phyloP scores from a whole-genome alignment of 2,113 vertebrate species.

The Triplophysa dalaica region DNA sequence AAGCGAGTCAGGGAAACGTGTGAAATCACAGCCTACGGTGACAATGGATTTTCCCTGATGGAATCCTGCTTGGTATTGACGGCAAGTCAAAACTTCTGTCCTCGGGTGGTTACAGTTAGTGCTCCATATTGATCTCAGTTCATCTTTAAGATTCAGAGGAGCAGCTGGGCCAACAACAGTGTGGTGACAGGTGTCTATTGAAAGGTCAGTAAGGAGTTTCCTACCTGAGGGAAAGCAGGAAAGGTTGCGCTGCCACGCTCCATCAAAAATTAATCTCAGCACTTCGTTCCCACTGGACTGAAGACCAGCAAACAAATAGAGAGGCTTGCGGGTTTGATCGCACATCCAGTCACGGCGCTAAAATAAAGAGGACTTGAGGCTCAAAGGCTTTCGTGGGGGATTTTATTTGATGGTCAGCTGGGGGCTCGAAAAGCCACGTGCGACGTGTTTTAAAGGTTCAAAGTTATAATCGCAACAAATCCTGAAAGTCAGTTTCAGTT shows the following conservation, averaged over 20 bases:
- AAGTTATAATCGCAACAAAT: neutral
- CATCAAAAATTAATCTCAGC: constrained; percentile 70
- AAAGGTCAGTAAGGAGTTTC: constrained; percentile 64
- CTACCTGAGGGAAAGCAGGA: constrained; percentile 61
- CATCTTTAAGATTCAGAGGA: constrained; percentile 32
- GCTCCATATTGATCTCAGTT: constrained; percentile 35
- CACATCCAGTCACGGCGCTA: constrained; percentile 1
- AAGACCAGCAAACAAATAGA: constrained; percentile 57
- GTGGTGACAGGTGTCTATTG: constrained; percentile 48
- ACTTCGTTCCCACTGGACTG: constrained; percentile 42
- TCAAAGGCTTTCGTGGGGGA: neutral
- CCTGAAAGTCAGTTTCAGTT: neutral
- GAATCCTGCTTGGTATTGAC: constrained; percentile 10
- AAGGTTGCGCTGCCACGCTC: constrained; percentile 67
- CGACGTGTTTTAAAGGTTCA: neutral
- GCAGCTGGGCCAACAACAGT: constrained; percentile 37
- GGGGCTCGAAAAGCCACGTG: neutral
- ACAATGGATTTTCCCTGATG: neutral
- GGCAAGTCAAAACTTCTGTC: constrained; percentile 20
- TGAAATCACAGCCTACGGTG: neutral
- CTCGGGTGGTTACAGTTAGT: constrained; percentile 29
- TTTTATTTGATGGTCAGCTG: constrained; percentile 1
- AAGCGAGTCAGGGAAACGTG: neutral
- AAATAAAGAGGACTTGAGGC: neutral
- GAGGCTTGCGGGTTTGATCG: constrained; percentile 3